Conservation (phyloP, 2,797 vertebrate species). For the Notolabrus celidotus region DNA sequence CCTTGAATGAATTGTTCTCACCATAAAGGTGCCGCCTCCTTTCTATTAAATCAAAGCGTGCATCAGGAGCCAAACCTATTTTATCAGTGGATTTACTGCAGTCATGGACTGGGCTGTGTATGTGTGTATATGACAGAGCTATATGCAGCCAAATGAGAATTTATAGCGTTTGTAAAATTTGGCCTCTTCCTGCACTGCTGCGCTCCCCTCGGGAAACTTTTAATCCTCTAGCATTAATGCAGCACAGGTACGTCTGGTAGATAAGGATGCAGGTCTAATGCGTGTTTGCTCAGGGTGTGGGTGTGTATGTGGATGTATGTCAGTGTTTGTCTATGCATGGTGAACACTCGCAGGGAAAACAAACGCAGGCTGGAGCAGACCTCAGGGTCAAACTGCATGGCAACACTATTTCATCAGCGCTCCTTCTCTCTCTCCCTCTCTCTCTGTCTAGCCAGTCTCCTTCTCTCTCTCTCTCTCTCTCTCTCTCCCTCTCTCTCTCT, state of each 20-base stretch:
- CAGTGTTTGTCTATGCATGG: slow-evolving; percentile 40
- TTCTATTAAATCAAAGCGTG: slow-evolving; percentile 42
- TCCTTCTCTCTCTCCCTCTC: slow-evolving; percentile 31
- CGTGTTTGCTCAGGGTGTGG: slow-evolving; percentile 30
- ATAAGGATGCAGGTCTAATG: slow-evolving; percentile 48
- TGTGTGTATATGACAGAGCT: slow-evolving; percentile 23
- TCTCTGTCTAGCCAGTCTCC: slow-evolving; percentile 22
- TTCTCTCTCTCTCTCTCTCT: slow-evolving; percentile 10
- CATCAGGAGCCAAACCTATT: slow-evolving; percentile 32
- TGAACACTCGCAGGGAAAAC: slow-evolving; percentile 51
- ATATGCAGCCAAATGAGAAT: slow-evolving; percentile 44
- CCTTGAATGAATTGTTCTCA: slow-evolving; percentile 48
- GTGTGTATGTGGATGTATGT: slow-evolving; percentile 12
- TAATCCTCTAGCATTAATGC: slow-evolving; percentile 67
- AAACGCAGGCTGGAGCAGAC: slow-evolving; percentile 53
- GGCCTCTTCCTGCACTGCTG: slow-evolving; percentile 43
- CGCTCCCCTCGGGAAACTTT: slow-evolving; percentile 46
- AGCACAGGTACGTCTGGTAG: slow-evolving; percentile 49
- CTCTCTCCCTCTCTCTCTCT: slow-evolving; percentile 22
- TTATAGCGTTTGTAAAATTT: slow-evolving; percentile 51
- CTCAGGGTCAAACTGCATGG: slow-evolving; percentile 69
- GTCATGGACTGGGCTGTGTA: slow-evolving; percentile 16
- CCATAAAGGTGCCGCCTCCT: slow-evolving; percentile 38
- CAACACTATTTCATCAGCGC: slow-evolving; percentile 71
- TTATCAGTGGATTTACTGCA: slow-evolving; percentile 49